A percentile compares a stretch with the other conserved stretches of the same genome.
Conservation (phyloP, 2,113 vertebrate species). For the Hirundichthys speculiger region DNA sequence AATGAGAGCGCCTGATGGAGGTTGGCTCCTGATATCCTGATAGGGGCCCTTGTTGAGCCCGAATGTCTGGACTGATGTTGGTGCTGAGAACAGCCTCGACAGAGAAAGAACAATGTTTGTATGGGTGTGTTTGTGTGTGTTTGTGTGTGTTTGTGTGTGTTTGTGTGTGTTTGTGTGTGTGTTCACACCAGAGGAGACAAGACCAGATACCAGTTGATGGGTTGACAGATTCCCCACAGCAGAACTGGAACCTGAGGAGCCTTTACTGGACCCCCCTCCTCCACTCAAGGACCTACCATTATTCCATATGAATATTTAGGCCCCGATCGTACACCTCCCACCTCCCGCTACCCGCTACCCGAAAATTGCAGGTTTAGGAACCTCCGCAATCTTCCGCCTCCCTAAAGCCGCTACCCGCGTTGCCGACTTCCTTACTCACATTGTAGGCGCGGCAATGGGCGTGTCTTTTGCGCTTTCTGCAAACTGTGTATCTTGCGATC, state of each 20-base stretch:
- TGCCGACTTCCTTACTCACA: too few species aligned
- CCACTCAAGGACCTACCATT: conserved; percentile 52
- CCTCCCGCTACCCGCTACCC: too few species aligned
- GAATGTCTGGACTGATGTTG: conserved; percentile 44
- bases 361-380: too few species aligned
- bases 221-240: conserved; percentile 64
- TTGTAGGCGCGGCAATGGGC: too few species aligned
- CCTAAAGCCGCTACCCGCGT: too few species aligned
- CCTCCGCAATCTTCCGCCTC: too few species aligned
- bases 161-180: conserved; percentile 15
- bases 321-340: too few species aligned
- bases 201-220: conserved; percentile 54
- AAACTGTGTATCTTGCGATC: too few species aligned
- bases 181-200: conserved; percentile 38
- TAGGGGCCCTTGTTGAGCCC: conserved; percentile 31
- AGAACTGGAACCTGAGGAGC: conserved; percentile 42
- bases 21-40: conserved; percentile 46
- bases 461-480: too few species aligned
- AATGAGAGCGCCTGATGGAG: conserved; percentile 71
- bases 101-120: conserved; percentile 9
- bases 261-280: conserved; percentile 6
- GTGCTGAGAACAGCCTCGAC: conserved; percentile 27
- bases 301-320: conserved; percentile 75
- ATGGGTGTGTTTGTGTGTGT: conserved; percentile 11
- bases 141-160: not conserved